Base-by-base conservation (phyloP, 2,797 vertebrate species). In the Helicolenus hilgendorfi region DNA sequence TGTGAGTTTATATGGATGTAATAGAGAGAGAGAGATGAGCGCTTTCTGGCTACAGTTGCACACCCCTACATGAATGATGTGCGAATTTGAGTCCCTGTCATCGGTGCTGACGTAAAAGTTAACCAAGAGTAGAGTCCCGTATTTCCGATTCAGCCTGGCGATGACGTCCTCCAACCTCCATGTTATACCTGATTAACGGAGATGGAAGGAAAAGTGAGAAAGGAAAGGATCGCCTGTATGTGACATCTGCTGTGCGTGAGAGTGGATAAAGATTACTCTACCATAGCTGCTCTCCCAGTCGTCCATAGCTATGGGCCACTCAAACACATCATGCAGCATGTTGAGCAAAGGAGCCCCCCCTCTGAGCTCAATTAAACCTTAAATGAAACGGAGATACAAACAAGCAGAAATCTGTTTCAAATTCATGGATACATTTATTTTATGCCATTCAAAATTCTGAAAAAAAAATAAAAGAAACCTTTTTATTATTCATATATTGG, bases 51-150 rank as follows among this genome's bases (percentile, higher is more conserved):
- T 72, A 22, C 69, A 65, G 55, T 72, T 45, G 84, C 78, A 95
- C 88, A 98, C 99, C 96, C 99, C 96, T 98, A 99, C 98, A 65
- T 99, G 98, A 96, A 99, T 98, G 91, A 99, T 98, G 76, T 99
- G 96, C 4, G 97, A 96, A 72, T 96, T 97, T 89, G 99, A 99
- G 94, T 99, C 98, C 86, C 97, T 98, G 90, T 99, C 98, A 26
- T 99, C 98, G 0, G 98, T 98, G 92, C 98, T 98, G 31, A 99
- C 96, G 81, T 98, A 99, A 93, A 99, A 98, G 91, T 98, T 98
- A 65, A 99, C 97, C 60, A 99, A 93, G 81, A 99, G 98, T 55
- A 97, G 98, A 92, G 98, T 98, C n/a, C 97, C 98, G 11, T 98
- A 99, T 96, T 97, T 98, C 91, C 97, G 97, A 79, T 98, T 99